These are phyloP conservation scores for Cyanoramphus novaezelandiae DNA, from an alignment of 2,113 vertebrate species.

Conservation along the genomic window DNA sequence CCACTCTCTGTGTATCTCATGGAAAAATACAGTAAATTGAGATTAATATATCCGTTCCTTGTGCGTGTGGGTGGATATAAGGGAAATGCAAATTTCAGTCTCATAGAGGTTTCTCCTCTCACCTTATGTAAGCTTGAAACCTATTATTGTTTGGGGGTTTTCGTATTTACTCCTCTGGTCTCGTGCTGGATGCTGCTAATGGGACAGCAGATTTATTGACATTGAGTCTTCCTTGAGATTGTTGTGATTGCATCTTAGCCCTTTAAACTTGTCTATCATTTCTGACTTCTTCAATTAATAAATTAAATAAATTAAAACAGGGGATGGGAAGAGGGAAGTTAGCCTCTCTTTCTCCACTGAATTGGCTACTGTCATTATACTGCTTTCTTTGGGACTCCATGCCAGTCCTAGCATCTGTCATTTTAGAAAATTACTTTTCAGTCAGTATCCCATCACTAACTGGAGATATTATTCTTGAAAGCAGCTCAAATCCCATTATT, in stretches of 20 bases:
- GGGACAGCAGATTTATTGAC: not conserved
- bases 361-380: not conserved
- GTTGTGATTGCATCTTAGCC: not conserved
- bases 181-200: not conserved
- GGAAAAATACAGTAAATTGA: conserved; percentile 4
- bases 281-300: not conserved
- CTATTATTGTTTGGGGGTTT: not conserved
- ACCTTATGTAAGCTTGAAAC: not conserved
- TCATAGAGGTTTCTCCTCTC: not conserved
- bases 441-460: not conserved
- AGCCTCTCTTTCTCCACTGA: not conserved
- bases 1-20: not conserved
- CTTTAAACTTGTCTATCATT: not conserved
- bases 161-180: not conserved
- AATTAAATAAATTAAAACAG: not conserved
- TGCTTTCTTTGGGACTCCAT: not conserved
- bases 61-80: not conserved
- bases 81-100: not conserved
- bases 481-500: not conserved
- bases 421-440: not conserved
- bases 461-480: not conserved
- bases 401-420: not conserved
- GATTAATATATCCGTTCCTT: not conserved
- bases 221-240: not conserved
- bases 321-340: not conserved